These are phyloP conservation scores for Sussaba pulchella DNA, from an alignment of 2,888 invertebrate species.

Conservation along the genomic window DNA sequence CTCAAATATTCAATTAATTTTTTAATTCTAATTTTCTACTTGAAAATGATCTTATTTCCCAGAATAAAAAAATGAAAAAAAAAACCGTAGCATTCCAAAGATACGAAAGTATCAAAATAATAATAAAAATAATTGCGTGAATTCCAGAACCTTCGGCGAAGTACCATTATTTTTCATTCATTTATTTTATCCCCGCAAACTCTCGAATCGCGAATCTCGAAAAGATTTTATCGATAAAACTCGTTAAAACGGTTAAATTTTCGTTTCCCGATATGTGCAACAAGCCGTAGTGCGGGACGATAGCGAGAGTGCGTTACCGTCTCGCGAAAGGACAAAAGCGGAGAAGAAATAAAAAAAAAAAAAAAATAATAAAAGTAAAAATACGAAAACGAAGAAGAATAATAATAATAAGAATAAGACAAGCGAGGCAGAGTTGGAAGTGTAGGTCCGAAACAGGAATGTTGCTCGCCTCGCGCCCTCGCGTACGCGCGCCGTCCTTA, in stretches of 20 bases:
- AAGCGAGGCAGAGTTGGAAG: constrained; percentile 77
- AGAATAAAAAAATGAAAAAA: too few species aligned
- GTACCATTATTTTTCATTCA: too few species aligned
- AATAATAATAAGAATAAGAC: constrained; percentile 36
- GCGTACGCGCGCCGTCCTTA: constrained; percentile 72
- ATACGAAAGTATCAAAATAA: too few species aligned
- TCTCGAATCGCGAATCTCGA: not conserved
- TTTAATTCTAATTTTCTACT: too few species aligned
- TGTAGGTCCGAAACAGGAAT: constrained; percentile 79
- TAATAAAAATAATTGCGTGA: too few species aligned
- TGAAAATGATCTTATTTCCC: too few species aligned
- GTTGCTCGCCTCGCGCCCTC: constrained; percentile 81
- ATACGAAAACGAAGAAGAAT: constrained; percentile 30
- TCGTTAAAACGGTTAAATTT: constrained; percentile 21
- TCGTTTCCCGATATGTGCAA: not conserved
- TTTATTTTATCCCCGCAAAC: too few species aligned
- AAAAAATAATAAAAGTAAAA: too few species aligned
- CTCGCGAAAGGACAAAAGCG: not conserved
- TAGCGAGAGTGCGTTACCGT: constrained; percentile 18
- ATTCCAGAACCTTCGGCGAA: too few species aligned
- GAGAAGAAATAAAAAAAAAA: constrained; percentile 19
- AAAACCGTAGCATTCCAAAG: too few species aligned
- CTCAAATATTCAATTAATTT: too few species aligned
- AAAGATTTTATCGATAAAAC: constrained; percentile 1
- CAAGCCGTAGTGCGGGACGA: constrained; percentile 3